Base-by-base conservation (phyloP, 2,888 invertebrate species). In the Aspidiotus rigidus region DNA sequence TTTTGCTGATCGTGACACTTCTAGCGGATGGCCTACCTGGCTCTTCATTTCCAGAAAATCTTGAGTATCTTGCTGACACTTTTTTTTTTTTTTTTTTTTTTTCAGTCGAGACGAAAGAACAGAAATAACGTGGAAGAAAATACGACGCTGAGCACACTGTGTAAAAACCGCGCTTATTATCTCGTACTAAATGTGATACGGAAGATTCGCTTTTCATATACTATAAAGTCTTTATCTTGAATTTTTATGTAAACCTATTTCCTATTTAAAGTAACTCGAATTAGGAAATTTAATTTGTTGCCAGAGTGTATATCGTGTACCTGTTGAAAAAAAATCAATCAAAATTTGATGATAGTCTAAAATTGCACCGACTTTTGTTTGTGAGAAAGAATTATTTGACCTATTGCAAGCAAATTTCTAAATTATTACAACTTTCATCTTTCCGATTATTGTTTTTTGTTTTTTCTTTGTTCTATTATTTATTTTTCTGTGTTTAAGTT, bases 161-260 rank as follows among this genome's bases (percentile, higher is more conserved):
- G 49, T 49, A 49, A n/a, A 49, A 49, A 49, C n/a, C n/a, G 49
- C 49, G 49, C 49, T 49, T 49, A 49, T 49, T 49, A 49, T 49
- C n/a, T 49, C n/a, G 49, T 49, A 49, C 49, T 49, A 49, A 49
- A 49, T 49, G 49, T 49, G 49, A 49, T 49, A 49, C 49, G n/a
- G 5, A 28, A 28, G 28, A 49, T 11, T 49, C n/a, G 49, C 49
- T 49, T 49, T 49, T 49, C n/a, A 49, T n/a, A 3, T 49, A 13
- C 49, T n/a, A 11, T 49, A 3, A 2, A n/a, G 2, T 11, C n/a
- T 49, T 49, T 13, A 13, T 13, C 10, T 49, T 49, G n/a, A 49
- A 49, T 49, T 13, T 49, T 3, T 49, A 49, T 49, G n/a, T 13
- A 49, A 49, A 49, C 10, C 49, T 49, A 49, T 13, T 13, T 13